Percentiles rank a stretch among this genome's conserved stretches.
Evolutionary conservation across 2,113 vertebrate genomes (phyloP).

Genomic region (Elachura formosa): DNA sequence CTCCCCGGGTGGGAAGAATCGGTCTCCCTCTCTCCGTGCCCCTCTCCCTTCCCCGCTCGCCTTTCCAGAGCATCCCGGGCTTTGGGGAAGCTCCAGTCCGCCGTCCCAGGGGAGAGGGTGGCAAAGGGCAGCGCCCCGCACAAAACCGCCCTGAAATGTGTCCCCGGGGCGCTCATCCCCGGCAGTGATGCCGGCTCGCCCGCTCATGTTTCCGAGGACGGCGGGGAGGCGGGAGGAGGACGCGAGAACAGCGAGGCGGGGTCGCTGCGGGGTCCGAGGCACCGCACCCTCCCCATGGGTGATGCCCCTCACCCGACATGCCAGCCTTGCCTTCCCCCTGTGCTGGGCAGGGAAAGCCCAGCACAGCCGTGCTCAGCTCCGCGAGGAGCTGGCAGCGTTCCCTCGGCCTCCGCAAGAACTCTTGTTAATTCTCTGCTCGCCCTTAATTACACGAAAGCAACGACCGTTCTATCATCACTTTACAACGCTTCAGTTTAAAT

Average conservation of each 20-base stretch:
- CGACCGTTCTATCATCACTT: not conserved
- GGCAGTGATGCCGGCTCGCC: accelerated
- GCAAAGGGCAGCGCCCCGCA: not conserved
- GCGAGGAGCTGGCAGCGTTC: accelerated
- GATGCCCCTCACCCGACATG: too few species aligned
- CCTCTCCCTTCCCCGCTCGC: accelerated
- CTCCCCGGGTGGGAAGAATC: not conserved
- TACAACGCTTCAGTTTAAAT: not conserved
- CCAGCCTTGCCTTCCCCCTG: too few species aligned
- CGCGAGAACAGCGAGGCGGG: accelerated
- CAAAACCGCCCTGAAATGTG: not conserved
- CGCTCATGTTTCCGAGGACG: accelerated
- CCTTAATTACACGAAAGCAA: conserved; percentile 12
- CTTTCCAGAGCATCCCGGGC: not conserved
- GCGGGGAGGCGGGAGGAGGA: not conserved
- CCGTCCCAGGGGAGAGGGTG: not conserved
- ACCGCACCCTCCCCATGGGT: accelerated
- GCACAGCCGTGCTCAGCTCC: too few species aligned
- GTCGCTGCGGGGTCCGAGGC: accelerated
- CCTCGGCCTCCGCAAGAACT: accelerated
- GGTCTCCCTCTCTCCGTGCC: not conserved
- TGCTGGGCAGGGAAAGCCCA: too few species aligned
- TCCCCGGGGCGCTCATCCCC: accelerated
- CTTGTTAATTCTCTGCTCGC: not conserved
- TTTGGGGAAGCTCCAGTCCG: not conserved